Percentiles rank a stretch among this genome's conserved stretches.
Conservation (phyloP, 2,113 vertebrate species). For the Suricata suricatta region DNA sequence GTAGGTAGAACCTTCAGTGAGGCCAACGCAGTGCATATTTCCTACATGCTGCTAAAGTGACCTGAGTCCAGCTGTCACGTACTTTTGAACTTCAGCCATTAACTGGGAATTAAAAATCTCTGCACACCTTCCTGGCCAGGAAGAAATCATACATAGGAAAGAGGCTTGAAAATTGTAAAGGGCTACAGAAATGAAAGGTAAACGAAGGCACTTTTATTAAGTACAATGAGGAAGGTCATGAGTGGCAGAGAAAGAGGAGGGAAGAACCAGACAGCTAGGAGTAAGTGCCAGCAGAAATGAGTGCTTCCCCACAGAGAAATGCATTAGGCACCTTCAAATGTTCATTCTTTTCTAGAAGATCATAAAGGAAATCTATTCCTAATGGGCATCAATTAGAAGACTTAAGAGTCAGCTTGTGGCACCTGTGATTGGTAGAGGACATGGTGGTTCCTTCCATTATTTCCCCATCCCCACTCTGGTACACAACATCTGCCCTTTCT, state of each 20-base stretch:
- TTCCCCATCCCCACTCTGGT: neutral
- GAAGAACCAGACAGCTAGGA: slow-evolving; percentile 3
- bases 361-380: slow-evolving; percentile 57
- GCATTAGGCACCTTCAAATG: slow-evolving; percentile 55
- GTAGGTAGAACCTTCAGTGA: accelerated
- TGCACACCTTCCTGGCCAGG: neutral
- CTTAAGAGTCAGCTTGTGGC: neutral
- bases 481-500: neutral
- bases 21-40: neutral
- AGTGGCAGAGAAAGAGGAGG: slow-evolving; percentile 42
- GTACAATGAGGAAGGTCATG: slow-evolving; percentile 48
- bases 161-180: neutral
- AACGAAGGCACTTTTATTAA: slow-evolving; percentile 38
- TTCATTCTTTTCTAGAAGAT: neutral
- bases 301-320: slow-evolving; percentile 54
- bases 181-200: slow-evolving; percentile 28
- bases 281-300: slow-evolving; percentile 23
- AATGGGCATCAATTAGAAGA: slow-evolving; percentile 64
- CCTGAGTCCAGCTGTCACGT: neutral
- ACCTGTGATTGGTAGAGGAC: slow-evolving; percentile 26
- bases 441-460: neutral
- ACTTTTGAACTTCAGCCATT: neutral
- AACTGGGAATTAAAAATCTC: slow-evolving; percentile 43
- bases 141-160: slow-evolving; percentile 33
- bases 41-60: neutral